Base-by-base conservation (phyloP, 2,797 vertebrate species). In the Miichthys miiuy region DNA sequence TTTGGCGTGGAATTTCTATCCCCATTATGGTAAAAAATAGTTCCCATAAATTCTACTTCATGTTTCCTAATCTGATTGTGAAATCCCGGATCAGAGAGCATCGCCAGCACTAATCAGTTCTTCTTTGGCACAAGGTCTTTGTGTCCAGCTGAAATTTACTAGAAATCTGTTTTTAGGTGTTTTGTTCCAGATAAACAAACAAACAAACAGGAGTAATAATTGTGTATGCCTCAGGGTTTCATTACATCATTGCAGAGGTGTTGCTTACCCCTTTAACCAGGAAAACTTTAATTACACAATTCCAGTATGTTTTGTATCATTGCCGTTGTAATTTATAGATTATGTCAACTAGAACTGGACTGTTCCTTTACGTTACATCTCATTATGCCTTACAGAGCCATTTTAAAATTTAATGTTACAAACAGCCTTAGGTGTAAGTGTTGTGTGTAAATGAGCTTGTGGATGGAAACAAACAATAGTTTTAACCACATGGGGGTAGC, bases 401-500 rank as follows among this genome's bases (percentile, higher is more conserved):
- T 57, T 85, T 73, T 80, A 79, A 74, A 77, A 63, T 62, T 46
- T 61, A 67, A 69, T 51, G 60, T 69, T 61, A 46, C 72, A 82
- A 77, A 72, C 46, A 44, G 86, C 86, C 79, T 48, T n/a, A 57
- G 79, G 86, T 72, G 51, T 54, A 62, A 58, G 38, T 76, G 75
- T 74, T 75, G 72, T 52, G 69, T 63, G 51, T 79, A 87, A 90
- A 91, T 75, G 76, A 86, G 83, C 69, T 61, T 64, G 79, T 72
- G 78, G 84, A 86, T 86, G 87, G 86, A 90, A 92, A 88, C 60
- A 44, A 61, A 77, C 77, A 1, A 63, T 78, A 20, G 50, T 60
- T 87, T 72, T 70, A 79, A 82, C 92, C 92, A 90, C 91, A 88
- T 85, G 91, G 91, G 90, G 93, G 88, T 87, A 88, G 90, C 91